Base-by-base conservation (phyloP, 2,113 vertebrate genomes). In the Oncorhynchus gorbuscha region DNA sequence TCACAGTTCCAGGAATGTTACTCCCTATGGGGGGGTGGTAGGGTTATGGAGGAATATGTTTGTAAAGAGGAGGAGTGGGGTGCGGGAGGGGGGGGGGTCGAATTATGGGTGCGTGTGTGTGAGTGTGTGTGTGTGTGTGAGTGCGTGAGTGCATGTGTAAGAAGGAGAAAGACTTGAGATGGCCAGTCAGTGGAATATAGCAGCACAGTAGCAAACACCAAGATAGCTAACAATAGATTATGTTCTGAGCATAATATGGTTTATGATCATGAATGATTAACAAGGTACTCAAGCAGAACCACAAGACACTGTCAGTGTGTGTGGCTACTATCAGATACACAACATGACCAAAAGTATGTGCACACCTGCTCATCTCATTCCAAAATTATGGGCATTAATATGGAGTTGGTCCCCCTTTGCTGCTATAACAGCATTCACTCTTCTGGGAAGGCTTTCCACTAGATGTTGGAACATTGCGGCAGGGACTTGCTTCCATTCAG, bases 1-100 rank as follows among this genome's bases (percentile, higher is more conserved):
- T 76, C 13, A 58, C 83, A 84, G 81, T 87, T 91, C 83, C 76
- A 64, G 83, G 88, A 89, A 89, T 87, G 86, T 86, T 55, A 13
- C 81, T 51, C 62, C 48, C 14, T 64, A 24, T 68, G 81, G 35
- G 69, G 82, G 66, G 69, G 83, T 81, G 58, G 73, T 28, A 74
- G 39, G 70, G 80, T 62, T 71, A 81, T 61, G 72, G 28, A 72
- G 80, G 84, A 81, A 82, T 74, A 12, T 79, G 80, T 78, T 85
- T 78, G 84, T 62, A 70, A 77, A 78, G 73, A 65, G 64, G 22
- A 39, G n/a, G 18, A 20, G 13, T 3, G 70, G 69, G 73, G 6
- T n/a, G 1, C 9, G 28, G 28, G 28, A 2, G 2, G 20, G 9
- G 28, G 28, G 2, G 20, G 9, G 22, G 2, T 11, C 9, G 39